Base-by-base conservation (phyloP, 2,888 invertebrate species). In the Aspidapion aeneum region DNA sequence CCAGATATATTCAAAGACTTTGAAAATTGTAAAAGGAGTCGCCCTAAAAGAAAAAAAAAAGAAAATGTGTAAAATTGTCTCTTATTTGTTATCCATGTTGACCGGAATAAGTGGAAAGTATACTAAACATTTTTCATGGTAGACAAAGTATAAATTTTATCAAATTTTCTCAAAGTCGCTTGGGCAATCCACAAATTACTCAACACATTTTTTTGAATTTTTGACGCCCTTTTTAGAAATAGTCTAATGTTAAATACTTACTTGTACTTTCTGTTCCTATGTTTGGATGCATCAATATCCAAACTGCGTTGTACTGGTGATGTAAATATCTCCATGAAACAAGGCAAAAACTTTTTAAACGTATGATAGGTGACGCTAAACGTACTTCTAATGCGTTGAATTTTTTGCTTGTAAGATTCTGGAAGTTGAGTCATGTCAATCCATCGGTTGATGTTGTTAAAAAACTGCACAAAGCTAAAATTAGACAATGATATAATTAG, bases 291-390 rank as follows among this genome's bases (percentile, higher is more conserved):
- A 61, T 87, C 86, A 21, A 74, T 63, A 35, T 85, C 85, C 67
- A 82, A 82, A 2, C 61, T 50, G 60, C 69, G 70, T 18, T 66
- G 66, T 54, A 68, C 71, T 5, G 90, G 87, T 61, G 88, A 87
- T 70, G 87, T 84, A 78, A 98, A 98, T 66, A 98, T 87, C 75
- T 91, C 90, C 63, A 87, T 84, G 75, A 95, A 98, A 60, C 97
- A 92, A 3, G 91, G 91, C 72, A 91, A 88, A 79, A 91, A 97
- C 74, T 96, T 94, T 74, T 94, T 91, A 79, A 94, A 98, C 60
- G 97, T 88, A n/a, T 95, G 91, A 71, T 91, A 92, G 1, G 97
- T 94, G 1, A 98, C 96, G 57, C 92, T 90, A 83, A 98, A 97
- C 76, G 94, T 96, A 62, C 91, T 86, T 75, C 98, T 93, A 63